Base-by-base conservation (phyloP, 2,888 invertebrate species). In the Oligia latruncula region DNA sequence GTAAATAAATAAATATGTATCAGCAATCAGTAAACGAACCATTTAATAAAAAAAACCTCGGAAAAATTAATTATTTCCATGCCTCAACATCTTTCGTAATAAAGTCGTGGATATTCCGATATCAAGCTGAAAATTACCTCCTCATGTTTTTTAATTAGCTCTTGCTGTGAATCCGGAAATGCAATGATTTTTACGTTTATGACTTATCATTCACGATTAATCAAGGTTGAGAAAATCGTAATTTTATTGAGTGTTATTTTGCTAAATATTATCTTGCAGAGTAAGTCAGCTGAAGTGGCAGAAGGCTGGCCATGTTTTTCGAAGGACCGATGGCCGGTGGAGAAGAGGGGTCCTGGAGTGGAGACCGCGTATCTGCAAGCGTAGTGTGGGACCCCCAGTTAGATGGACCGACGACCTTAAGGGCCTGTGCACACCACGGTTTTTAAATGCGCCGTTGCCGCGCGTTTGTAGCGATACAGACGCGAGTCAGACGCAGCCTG, bases 81-180 rank as follows among this genome's bases (percentile, higher is more conserved):
- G 2, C 5, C 15, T 49, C n/a, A 9, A n/a, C 29, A 46, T 62
- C 20, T 35, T 62, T 43, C 35, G 17, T 15, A 11, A 29, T 15
- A 13, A 58, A 23, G 13, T 6, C 9, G 40, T 40, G 4, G 15
- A 49, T 23, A 49, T 73, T 73, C 40, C 29, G 11, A 65, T 65
- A n/a, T 58, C 73, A 58, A 20, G 40, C 40, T 52, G 49, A 29
- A 66, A 80, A 72, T 80, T 1, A 65, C 40, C 9, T 17, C 15
- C 3, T 80, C 46, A 65, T 65, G 72, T 29, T 65, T 80, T 80
- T 80, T 81, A 80, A 80, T 80, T 55, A 64, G 6, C 35, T 55
- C 46, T 35, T 46, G 43, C 17, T 20, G 5, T 8, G 3, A 13
- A 1, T 15, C 29, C 23, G 65, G 81, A 80, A 23, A 73, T 13